Conservation (phyloP, 1,140 invertebrate species). For the Eufriesea mexicana region DNA sequence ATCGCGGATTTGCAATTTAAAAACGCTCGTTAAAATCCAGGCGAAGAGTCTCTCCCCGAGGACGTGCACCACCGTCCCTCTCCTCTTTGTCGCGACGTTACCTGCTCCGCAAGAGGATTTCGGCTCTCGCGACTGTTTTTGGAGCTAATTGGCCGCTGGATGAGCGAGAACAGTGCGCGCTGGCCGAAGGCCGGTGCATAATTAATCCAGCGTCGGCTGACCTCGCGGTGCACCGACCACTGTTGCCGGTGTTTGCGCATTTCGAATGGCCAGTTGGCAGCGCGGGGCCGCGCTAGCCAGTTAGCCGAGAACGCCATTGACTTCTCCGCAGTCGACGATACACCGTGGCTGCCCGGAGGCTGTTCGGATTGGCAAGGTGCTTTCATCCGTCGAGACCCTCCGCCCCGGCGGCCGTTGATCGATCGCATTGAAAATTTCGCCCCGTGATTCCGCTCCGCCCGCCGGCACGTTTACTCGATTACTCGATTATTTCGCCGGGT, state of each 20-base stretch:
- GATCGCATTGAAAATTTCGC: conserved; percentile 5
- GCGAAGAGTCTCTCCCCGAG: background rate
- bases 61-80: background rate
- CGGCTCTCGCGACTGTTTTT: conserved; percentile 70
- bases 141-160: conserved; percentile 73
- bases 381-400: background rate
- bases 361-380: conserved; percentile 24
- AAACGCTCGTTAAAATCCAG: conserved; percentile 31
- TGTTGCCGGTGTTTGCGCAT: conserved; percentile 50
- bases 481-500: background rate
- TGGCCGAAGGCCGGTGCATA: conserved; percentile 72
- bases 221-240: conserved; percentile 66
- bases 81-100: background rate
- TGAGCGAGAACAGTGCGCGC: conserved; percentile 55
- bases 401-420: background rate
- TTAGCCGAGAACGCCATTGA: conserved; percentile 31
- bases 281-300: conserved; percentile 29
- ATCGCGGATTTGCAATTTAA: conserved; percentile 6
- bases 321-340: conserved; percentile 35
- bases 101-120: no score
- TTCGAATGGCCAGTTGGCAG: conserved; percentile 55
- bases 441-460: background rate
- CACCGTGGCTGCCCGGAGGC: conserved; percentile 5
- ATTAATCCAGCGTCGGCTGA: conserved; percentile 75
- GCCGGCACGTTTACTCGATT: background rate